A percentile compares a stretch with the other conserved stretches of the same genome.
phyloP scores from a whole-genome alignment of 2,888 invertebrate species.

The Horisme vitalbata region DNA sequence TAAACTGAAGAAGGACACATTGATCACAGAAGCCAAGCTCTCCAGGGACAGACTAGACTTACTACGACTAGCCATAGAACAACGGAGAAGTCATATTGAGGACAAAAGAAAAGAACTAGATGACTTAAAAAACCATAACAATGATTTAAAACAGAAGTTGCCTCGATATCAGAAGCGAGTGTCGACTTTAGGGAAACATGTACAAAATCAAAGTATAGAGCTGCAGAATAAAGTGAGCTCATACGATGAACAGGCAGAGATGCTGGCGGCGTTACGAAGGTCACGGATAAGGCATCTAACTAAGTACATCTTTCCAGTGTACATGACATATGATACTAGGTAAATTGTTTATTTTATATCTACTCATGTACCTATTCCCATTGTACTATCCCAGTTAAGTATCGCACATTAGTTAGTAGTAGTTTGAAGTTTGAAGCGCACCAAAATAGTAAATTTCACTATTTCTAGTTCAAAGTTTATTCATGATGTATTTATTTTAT shows the following conservation, averaged over 20 bases:
- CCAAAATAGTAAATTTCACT: no score
- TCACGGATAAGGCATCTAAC: constrained; percentile 70
- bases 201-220: constrained; percentile 57
- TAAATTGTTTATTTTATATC: constrained; percentile 35
- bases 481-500: no score
- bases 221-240: constrained; percentile 55
- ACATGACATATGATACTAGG: constrained; percentile 73
- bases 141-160: constrained; percentile 61
- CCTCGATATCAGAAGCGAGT: constrained; percentile 74
- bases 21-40: constrained; percentile 67
- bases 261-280: constrained; percentile 61
- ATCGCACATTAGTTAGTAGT: no score
- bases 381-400: no score
- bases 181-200: constrained; percentile 58
- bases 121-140: constrained; percentile 57
- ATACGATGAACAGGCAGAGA: constrained; percentile 58
- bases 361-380: no score
- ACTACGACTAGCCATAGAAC: constrained; percentile 69
- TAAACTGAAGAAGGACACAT: constrained; percentile 65
- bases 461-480: no score
- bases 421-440: no score
- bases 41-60: constrained; percentile 70
- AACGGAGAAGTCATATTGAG: constrained; percentile 61
- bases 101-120: constrained; percentile 54
- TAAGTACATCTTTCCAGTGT: constrained; percentile 77